Base-by-base conservation (phyloP, 2,888 invertebrate genomes). In the Lymantria dispar region DNA sequence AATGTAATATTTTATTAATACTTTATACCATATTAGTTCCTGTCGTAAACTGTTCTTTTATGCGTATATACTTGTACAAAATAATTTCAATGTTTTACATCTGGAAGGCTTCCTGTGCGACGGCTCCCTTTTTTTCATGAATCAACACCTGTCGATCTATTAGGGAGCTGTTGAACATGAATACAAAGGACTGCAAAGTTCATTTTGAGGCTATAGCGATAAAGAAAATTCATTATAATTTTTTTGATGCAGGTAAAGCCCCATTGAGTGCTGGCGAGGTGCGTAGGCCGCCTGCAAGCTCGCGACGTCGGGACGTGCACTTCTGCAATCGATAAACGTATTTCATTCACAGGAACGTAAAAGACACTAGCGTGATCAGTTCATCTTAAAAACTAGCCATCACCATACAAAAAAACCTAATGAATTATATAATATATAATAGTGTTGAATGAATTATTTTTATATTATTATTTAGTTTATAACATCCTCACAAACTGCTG, bases 201-300 rank as follows among this genome's bases (percentile, higher is more conserved):
- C 3, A 33, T 33, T 33, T 33, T 33, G 8, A 33, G 33, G 33
- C 3, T 1, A 44, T 30, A 48, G 13, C 40, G 38, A 13, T 31
- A 14, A 15, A 15, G 43, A 12, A 15, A 31, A 5, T 37, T 33
- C 15, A 47, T 45, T 39, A 41, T 12, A 44, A 13, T 51, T 47
- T 40, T 54, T 64, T 52, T 59, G 57, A 49, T 58, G 9, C 76
- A 89, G 89, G 87, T 90, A 77, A 89, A 90, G 75, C 90, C 89
- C 67, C 88, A 89, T 75, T 90, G 83, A 89, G 78, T 69, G 76
- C 69, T 73, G 78, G 80, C 78, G 78, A 79, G 77, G 69, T 71
- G 74, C 74, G 57, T 53, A 58, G 72, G 68, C 72, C 57, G 64
- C 64, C 60, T 58, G 64, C 66, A 62, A 56, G 65, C 60, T 59